Percentiles rank a stretch among this genome's conserved stretches.
These are phyloP conservation scores for Actinia equina DNA, from an alignment of 64 coral and sea anemone species.

Conservation along the genomic window DNA sequence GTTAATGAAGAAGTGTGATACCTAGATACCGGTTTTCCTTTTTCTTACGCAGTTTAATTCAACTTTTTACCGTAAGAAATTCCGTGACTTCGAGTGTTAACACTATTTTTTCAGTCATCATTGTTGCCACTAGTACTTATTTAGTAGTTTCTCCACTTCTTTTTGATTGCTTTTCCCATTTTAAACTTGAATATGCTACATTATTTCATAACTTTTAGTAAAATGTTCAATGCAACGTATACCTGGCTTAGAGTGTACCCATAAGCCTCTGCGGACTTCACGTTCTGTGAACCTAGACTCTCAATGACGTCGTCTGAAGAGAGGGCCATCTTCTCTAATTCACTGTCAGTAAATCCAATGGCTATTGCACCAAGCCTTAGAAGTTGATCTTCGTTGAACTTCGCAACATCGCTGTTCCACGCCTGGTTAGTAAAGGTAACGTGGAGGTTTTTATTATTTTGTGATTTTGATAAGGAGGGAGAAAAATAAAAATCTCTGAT, in stretches of 20 bases:
- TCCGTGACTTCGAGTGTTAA: no score
- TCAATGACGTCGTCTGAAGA: constrained; percentile 54
- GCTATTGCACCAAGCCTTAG: constrained; percentile 43
- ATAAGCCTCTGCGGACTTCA: constrained; percentile 3
- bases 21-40: no score
- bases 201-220: neutral
- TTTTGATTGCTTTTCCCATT: neutral
- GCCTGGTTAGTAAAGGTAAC: constrained; percentile 14
- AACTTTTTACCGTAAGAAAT: no score
- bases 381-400: constrained; percentile 46
- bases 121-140: no score
- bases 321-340: constrained; percentile 43
- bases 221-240: neutral
- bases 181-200: neutral
- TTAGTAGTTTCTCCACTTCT: neutral
- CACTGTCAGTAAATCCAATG: constrained; percentile 27
- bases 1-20: no score
- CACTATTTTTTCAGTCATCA: no score
- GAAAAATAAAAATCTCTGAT: no score
- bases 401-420: constrained; percentile 42
- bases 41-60: no score
- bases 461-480: no score
- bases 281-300: constrained; percentile 31
- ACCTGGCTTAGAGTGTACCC: constrained; percentile 51
- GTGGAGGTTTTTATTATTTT: no score